Evolutionary conservation across 1,140 invertebrate species (phyloP).

Genomic region (Oedothorax gibbosus): DNA sequence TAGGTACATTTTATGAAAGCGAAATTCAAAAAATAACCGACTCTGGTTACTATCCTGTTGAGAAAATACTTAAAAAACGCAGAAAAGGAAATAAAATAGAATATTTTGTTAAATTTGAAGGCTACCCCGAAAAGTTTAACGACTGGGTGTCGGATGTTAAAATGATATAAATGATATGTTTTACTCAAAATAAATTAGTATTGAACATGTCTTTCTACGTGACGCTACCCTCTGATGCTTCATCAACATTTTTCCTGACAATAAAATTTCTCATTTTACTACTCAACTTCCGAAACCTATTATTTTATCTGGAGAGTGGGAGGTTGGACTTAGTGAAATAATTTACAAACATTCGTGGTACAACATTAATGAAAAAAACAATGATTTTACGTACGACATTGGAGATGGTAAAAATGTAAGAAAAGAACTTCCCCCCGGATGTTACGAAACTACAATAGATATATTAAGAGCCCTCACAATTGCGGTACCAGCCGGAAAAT

Average conservation of each 20-base stretch:
- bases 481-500: not conserved
- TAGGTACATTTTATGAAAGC: slow-evolving; percentile 39
- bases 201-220: slow-evolving; percentile 20
- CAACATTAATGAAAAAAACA: slow-evolving; percentile 5
- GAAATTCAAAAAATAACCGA: slow-evolving; percentile 1
- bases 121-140: slow-evolving; percentile 15
- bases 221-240: slow-evolving; percentile 18
- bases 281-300: not conserved
- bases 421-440: not conserved
- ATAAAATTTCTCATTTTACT: slow-evolving; percentile 12
- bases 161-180: slow-evolving; percentile 4
- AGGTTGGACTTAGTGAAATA: slow-evolving; percentile 14
- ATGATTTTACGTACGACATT: not conserved
- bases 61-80: slow-evolving; percentile 27
- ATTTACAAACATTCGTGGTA: slow-evolving; percentile 12
- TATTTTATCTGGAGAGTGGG: not conserved
- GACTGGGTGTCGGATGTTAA: not conserved
- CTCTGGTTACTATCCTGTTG: not conserved
- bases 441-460: not conserved
- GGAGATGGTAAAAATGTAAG: not conserved
- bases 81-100: not conserved
- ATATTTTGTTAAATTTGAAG: slow-evolving; percentile 24
- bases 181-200: not conserved
- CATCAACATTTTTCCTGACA: slow-evolving; percentile 7
- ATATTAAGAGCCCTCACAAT: not conserved